Conservation (phyloP, 2,113 vertebrate species). For the Hemicordylus capensis region DNA sequence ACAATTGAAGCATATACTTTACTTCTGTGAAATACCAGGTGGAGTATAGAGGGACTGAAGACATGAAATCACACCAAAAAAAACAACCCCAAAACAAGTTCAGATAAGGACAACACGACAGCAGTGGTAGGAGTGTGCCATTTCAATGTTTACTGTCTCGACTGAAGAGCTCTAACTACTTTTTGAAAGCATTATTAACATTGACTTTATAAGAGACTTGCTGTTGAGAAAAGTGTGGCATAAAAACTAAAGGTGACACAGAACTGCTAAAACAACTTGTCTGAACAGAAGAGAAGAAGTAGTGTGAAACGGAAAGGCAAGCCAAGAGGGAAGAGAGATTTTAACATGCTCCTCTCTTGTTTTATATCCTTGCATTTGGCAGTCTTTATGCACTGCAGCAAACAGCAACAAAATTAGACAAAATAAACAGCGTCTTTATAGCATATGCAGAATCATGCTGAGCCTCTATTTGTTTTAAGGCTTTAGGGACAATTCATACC, state of each 20-base stretch:
- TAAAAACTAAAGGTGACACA: background rate
- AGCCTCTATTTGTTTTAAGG: too few relatives aligned
- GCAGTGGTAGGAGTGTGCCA: background rate
- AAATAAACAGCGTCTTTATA: too few relatives aligned
- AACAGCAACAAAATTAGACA: background rate
- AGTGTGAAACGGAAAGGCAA: background rate
- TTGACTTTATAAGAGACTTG: background rate
- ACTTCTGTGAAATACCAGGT: background rate
- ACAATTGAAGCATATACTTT: background rate
- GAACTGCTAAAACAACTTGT: background rate
- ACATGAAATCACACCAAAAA: background rate
- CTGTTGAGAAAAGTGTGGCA: background rate
- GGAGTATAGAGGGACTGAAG: background rate
- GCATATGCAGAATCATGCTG: too few relatives aligned
- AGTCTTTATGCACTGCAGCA: background rate
- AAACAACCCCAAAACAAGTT: background rate
- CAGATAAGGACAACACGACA: background rate
- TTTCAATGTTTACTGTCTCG: constrained; percentile 11
- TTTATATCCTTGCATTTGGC: background rate
- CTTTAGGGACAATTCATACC: background rate
- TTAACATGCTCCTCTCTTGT: background rate
- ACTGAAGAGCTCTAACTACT: background rate
- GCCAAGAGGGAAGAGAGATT: background rate
- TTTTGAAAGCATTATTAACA: constrained; percentile 3
- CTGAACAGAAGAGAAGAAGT: background rate